phyloP scores from a whole-genome alignment of 2,113 vertebrate genomes.

The Nycticryphes semicollaris region DNA sequence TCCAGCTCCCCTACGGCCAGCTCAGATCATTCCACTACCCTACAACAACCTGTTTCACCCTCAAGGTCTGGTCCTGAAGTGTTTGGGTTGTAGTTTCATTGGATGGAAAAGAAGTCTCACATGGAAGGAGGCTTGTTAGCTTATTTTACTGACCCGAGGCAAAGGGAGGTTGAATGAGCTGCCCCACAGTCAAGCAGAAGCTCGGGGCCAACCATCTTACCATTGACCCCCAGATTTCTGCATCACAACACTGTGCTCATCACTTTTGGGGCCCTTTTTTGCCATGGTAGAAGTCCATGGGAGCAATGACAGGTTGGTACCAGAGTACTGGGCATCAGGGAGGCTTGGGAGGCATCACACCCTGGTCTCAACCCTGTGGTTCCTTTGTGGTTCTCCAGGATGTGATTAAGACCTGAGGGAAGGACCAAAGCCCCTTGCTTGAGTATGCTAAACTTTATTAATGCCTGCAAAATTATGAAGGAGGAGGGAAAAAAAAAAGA shows the following conservation, averaged over 20 bases:
- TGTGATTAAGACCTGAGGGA: neutral
- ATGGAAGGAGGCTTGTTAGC: neutral
- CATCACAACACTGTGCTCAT: neutral
- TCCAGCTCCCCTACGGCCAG: neutral
- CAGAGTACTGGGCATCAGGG: neutral
- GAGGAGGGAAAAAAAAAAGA: neutral
- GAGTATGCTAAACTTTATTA: neutral
- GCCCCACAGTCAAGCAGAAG: neutral
- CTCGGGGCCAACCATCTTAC: neutral
- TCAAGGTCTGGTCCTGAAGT: neutral
- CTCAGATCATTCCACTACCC: neutral
- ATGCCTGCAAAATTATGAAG: neutral
- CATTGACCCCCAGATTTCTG: neutral
- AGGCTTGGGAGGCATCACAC: neutral
- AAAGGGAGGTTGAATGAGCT: neutral
- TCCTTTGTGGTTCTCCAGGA: neutral
- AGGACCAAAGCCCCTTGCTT: neutral
- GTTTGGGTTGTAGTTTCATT: fast-evolving
- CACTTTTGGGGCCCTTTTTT: neutral
- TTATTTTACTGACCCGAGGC: neutral
- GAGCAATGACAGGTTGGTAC: neutral
- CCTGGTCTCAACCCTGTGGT: neutral
- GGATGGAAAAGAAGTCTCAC: neutral
- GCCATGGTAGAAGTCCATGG: neutral
- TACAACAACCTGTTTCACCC: neutral